These are phyloP conservation scores for Falco naumanni DNA, from an alignment of 2,797 vertebrate species.

Conservation along the genomic window DNA sequence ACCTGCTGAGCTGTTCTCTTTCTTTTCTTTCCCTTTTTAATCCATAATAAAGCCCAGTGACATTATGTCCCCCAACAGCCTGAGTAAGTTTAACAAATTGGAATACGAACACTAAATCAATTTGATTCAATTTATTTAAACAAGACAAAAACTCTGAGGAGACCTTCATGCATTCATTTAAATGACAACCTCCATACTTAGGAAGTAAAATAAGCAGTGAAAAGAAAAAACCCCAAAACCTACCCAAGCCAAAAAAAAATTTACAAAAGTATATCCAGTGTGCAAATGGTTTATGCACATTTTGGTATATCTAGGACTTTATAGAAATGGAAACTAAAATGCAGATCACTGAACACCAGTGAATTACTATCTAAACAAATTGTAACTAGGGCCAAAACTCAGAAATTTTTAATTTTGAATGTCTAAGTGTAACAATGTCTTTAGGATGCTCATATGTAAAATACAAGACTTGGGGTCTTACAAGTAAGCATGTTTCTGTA, in stretches of 20 bases:
- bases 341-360: background rate
- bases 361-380: background rate
- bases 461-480: background rate
- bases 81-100: conserved; percentile 28
- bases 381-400: background rate
- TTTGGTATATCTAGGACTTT: background rate
- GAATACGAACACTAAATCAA: conserved; percentile 40
- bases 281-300: background rate
- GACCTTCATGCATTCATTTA: conserved; percentile 3
- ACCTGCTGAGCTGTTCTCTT: background rate
- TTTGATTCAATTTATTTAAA: conserved; percentile 50
- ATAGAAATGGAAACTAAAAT: background rate
- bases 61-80: background rate
- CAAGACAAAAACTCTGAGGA: conserved; percentile 18
- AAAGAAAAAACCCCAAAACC: background rate
- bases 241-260: background rate
- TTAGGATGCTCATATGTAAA: background rate
- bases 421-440: background rate
- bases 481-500: background rate
- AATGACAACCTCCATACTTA: background rate
- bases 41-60: background rate
- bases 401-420: background rate
- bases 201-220: background rate
- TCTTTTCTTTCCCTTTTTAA: background rate
- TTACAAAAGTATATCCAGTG: background rate